A percentile compares a stretch with the other conserved stretches of the same genome.
These are phyloP conservation scores for Etheostoma nigrum DNA, from an alignment of 2,797 vertebrate genomes.

Conservation along the genomic window DNA sequence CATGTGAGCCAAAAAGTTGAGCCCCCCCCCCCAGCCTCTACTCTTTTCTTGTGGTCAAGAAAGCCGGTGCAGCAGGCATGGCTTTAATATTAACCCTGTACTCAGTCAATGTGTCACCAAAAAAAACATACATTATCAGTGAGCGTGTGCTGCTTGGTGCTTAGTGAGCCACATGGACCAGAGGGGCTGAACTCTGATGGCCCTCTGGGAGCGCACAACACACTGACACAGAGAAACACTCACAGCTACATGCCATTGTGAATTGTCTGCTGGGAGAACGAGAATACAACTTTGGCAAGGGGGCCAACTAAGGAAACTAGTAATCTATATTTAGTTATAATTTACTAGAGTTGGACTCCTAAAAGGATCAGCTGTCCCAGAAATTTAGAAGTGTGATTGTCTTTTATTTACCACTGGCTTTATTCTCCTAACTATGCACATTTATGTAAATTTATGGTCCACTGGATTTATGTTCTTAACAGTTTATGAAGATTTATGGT, in stretches of 20 bases:
- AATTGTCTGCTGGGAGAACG: constrained; percentile 29
- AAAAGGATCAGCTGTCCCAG: not conserved
- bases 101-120: constrained; percentile 69
- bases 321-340: not conserved
- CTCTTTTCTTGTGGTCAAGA: constrained; percentile 74
- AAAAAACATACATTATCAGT: constrained; percentile 38
- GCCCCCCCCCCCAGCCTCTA: constrained; percentile 6
- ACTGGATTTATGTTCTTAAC: not conserved
- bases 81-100: constrained; percentile 70
- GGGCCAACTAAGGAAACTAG: not conserved
- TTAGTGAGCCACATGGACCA: constrained; percentile 44
- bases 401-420: not conserved
- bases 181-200: constrained; percentile 40
- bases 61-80: constrained; percentile 60
- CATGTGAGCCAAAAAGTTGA: constrained; percentile 69
- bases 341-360: not conserved
- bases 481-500: not conserved
- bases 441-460: not conserved
- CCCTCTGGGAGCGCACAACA: constrained; percentile 30
- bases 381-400: not conserved
- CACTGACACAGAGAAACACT: constrained; percentile 29
- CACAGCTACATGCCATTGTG: constrained; percentile 37
- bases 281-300: constrained; percentile 7
- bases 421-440: not conserved
- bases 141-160: constrained; percentile 22